A percentile compares a stretch with the other conserved stretches of the same genome.
These are phyloP conservation scores for Periophthalmus modestus DNA, from an alignment of 2,113 vertebrate species.

Conservation along the genomic window DNA sequence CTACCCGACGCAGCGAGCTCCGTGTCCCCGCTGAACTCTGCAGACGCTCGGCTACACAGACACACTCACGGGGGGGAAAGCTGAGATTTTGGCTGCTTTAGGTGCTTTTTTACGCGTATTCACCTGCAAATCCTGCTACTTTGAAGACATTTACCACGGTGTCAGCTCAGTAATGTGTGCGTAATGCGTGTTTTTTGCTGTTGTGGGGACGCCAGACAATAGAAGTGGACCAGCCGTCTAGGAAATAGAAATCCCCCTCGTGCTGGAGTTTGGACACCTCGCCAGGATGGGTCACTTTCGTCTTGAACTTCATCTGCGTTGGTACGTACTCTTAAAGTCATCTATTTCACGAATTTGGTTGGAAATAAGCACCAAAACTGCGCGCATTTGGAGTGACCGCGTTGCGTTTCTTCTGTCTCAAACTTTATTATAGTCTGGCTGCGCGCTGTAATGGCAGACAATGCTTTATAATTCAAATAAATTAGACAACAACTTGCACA, in stretches of 20 bases:
- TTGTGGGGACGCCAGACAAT: slow-evolving; percentile 14
- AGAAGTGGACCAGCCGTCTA: slow-evolving; percentile 26
- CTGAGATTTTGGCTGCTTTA: slow-evolving; percentile 1
- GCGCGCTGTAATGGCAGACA: slow-evolving; percentile 10
- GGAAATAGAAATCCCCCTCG: slow-evolving; percentile 47
- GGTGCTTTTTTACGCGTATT: not conserved
- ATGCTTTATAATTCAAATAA: not conserved
- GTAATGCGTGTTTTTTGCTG: slow-evolving; percentile 18
- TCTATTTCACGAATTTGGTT: not conserved
- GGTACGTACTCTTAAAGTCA: slow-evolving; percentile 49
- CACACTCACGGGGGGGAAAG: slow-evolving; percentile 13
- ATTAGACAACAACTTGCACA: slow-evolving; percentile 21
- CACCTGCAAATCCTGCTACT: not conserved
- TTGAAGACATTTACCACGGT: not conserved
- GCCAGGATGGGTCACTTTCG: slow-evolving; percentile 38
- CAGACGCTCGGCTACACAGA: slow-evolving; percentile 32
- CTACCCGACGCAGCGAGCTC: slow-evolving; percentile 53
- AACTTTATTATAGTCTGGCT: slow-evolving; percentile 29
- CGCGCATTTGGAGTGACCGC: not conserved
- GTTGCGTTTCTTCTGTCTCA: not conserved
- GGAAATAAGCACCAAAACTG: not conserved
- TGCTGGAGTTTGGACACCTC: slow-evolving; percentile 45
- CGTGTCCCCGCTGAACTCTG: slow-evolving; percentile 61
- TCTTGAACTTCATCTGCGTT: slow-evolving; percentile 61
- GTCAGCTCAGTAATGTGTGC: slow-evolving; percentile 11